phyloP scores from a whole-genome alignment of 2,113 vertebrate species.

The Meleagris gallopavo region DNA sequence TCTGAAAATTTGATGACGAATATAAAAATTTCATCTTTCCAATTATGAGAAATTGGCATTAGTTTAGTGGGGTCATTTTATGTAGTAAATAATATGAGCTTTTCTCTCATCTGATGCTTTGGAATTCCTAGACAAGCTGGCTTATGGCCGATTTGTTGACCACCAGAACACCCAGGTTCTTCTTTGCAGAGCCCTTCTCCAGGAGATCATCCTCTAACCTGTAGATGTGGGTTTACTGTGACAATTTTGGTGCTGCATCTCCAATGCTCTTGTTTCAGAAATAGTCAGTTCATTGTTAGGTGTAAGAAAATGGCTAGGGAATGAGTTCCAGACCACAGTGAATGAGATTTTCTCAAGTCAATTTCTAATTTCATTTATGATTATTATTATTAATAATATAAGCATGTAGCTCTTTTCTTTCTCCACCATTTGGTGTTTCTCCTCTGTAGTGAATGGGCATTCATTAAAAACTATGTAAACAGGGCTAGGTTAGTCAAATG shows the following conservation, averaged over 20 bases:
- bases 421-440: not conserved
- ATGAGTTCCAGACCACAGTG: not conserved
- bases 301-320: not conserved
- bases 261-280: not conserved
- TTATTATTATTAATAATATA: not conserved
- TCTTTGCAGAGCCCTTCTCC: too few species aligned
- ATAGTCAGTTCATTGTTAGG: accelerated
- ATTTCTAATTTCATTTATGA: not conserved
- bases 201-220: too few species aligned
- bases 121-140: not conserved
- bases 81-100: not conserved
- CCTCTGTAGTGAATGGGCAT: not conserved
- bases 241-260: not conserved
- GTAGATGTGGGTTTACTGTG: not conserved
- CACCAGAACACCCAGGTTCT: too few species aligned
- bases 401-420: not conserved
- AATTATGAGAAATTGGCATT: not conserved
- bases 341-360: not conserved
- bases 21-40: not conserved
- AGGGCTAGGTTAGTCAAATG: not conserved
- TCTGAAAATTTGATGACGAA: not conserved
- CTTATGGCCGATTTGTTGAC: too few species aligned
- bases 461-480: not conserved
- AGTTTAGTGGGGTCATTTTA: not conserved
- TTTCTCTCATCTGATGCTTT: not conserved